Evolutionary conservation across 2,797 vertebrate genomes (phyloP), one percentile per base, ranked within the genome.

Genomic region (Eulemur coronatus): DNA sequence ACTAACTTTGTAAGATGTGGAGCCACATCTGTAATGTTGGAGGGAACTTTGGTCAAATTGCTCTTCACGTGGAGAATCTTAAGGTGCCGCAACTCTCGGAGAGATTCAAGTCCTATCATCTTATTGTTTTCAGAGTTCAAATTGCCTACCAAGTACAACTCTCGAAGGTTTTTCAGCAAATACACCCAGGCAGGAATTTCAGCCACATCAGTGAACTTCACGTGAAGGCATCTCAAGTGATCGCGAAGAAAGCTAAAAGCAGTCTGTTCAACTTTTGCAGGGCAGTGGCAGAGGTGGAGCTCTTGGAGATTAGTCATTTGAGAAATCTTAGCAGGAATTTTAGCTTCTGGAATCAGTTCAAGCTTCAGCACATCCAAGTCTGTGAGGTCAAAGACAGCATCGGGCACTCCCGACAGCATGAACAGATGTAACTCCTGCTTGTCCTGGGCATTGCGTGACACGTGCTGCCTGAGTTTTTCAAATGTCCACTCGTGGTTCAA

Each of bases 111-210:
- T 95, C 99, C 99, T 41, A 99, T 99, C 99, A 99, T 99, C 98
- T 99, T 99, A 98, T 99, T 99, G 97, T 99, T 99, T 98, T 99
- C 99, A 5, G 99, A 99, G 99, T 99, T 99, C 98, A 99, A 98
- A 94, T 99, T 99, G 95, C 99, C 99, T 93, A 99, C 98, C 96
- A 99, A 98, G 97, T 99, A 99, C 79, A 99, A 97, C 97, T 99
- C 99, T 61, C 99, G 99, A 84, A 99, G 98, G 96, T 99, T 99
- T 98, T 99, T 99, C 97, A 99, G 98, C 98, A 99, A 97, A 97
- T 99, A 99, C 11, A 99, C 99, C 99, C 99, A 99, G 70, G 99
- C 99, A 33, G 99, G 99, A 95, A 99, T 99, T 98, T 99, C 99
- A 65, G 99, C 99, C 35, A 99, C 99, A 20, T 99, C 99, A 2